Evolutionary conservation across 2,797 vertebrate genomes (phyloP).

Genomic region (Momotus momota): DNA sequence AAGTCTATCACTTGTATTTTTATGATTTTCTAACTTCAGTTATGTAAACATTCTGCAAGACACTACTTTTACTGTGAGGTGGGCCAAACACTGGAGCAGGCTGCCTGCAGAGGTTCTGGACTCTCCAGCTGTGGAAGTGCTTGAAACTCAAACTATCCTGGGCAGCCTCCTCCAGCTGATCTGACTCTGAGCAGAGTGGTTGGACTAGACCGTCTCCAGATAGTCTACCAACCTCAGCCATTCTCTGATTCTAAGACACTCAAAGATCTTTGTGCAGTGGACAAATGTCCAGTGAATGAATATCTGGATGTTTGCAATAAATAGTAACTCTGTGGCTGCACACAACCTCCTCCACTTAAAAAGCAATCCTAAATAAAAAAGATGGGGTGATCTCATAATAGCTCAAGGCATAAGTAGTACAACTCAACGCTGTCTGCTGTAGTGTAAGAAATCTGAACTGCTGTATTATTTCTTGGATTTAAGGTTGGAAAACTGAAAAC

Average conservation of each 20-base stretch:
- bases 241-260: background rate
- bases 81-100: background rate
- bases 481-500: background rate
- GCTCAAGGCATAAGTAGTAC: background rate
- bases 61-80: background rate
- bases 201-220: background rate
- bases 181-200: background rate
- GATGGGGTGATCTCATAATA: background rate
- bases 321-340: background rate
- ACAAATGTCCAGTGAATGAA: background rate
- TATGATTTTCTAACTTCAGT: background rate
- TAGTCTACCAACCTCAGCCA: background rate
- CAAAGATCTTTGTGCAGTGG: background rate
- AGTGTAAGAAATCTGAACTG: background rate
- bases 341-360: background rate
- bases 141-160: background rate
- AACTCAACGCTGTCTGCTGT: background rate
- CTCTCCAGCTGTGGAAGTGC: background rate
- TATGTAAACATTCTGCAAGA: background rate
- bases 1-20: background rate
- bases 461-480: background rate
- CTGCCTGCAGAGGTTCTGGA: fast-evolving
- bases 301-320: background rate
- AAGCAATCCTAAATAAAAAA: background rate
- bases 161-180: background rate